Evolutionary conservation across 2,797 vertebrate genomes (phyloP).

Genomic region (Cottoperca gobio): DNA sequence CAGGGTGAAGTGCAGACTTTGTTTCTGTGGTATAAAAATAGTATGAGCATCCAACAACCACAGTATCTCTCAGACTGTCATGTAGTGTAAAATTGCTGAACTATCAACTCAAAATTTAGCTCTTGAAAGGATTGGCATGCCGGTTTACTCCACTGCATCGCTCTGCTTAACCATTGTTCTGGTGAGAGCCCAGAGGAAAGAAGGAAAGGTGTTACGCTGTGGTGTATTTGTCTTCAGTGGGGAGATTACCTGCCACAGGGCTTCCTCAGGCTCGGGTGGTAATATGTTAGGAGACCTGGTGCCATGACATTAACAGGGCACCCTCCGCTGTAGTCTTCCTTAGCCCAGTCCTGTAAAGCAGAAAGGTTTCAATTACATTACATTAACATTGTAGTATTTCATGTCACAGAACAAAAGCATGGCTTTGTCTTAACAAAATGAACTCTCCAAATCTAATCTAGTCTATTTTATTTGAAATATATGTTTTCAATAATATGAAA

Average conservation of each 20-base stretch:
- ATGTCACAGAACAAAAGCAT: not conserved
- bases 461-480: not conserved
- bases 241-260: conserved; percentile 83
- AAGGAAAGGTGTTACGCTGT: conserved; percentile 13
- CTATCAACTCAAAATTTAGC: conserved; percentile 11
- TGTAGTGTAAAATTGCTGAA: conserved; percentile 11
- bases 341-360: conserved; percentile 80
- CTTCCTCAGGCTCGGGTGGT: conserved; percentile 81
- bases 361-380: conserved; percentile 14
- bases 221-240: conserved; percentile 40
- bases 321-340: conserved; percentile 82
- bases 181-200: conserved; percentile 6
- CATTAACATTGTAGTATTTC: not conserved
- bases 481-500: too few relatives aligned
- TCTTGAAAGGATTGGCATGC: not conserved
- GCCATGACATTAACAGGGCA: conserved; percentile 86
- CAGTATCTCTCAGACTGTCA: conserved; percentile 18
- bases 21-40: conserved; percentile 47
- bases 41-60: conserved; percentile 21
- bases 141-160: not conserved
- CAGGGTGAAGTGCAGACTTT: conserved; percentile 14
- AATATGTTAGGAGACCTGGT: conserved; percentile 84
- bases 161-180: not conserved
- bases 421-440: conserved; percentile 9
- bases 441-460: not conserved